Evolutionary conservation across 37 sponge, comb jelly and placozoan species (phyloP).

Genomic region (Oscarella lobularis): DNA sequence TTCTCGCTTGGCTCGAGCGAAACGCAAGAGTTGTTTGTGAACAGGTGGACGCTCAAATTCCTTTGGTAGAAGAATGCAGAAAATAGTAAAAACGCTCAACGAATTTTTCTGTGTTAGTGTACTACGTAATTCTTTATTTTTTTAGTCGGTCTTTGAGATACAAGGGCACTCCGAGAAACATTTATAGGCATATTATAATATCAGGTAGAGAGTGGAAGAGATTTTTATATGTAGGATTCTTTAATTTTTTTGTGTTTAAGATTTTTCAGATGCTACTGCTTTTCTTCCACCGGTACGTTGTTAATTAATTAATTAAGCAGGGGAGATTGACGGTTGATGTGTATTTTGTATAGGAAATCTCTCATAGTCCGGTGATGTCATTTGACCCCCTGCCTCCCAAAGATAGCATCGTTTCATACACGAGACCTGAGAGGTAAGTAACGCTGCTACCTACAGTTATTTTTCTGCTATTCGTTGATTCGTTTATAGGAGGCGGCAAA

Average conservation of each 20-base stretch:
- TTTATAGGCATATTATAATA: slow-evolving; percentile 66
- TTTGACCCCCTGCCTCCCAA: slow-evolving; percentile 75
- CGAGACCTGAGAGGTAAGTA: slow-evolving; percentile 24
- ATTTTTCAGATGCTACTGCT: not conserved
- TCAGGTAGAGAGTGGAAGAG: too few relatives aligned
- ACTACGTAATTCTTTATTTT: not conserved
- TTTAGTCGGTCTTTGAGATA: slow-evolving; percentile 34
- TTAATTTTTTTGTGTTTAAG: not conserved
- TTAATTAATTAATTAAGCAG: too few relatives aligned
- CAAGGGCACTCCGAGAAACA: slow-evolving; percentile 59
- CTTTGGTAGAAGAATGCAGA: slow-evolving; percentile 19
- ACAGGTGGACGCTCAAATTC: slow-evolving; percentile 23
- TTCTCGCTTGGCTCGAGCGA: slow-evolving; percentile 58
- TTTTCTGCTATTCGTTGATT: too few relatives aligned
- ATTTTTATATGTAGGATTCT: too few relatives aligned
- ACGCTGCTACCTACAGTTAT: too few relatives aligned
- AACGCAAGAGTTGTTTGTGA: slow-evolving; percentile 32
- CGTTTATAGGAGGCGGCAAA: too few relatives aligned
- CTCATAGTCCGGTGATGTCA: slow-evolving; percentile 33
- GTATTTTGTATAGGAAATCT: slow-evolving; percentile 31
- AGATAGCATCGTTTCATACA: slow-evolving; percentile 41
- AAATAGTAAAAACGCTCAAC: slow-evolving; percentile 17
- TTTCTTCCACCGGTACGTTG: not conserved
- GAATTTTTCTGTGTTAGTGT: not conserved
- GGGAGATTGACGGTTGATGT: not conserved